These are phyloP conservation scores for Acrobasis repandana DNA, from an alignment of 2,888 invertebrate genomes.

Conservation along the genomic window DNA sequence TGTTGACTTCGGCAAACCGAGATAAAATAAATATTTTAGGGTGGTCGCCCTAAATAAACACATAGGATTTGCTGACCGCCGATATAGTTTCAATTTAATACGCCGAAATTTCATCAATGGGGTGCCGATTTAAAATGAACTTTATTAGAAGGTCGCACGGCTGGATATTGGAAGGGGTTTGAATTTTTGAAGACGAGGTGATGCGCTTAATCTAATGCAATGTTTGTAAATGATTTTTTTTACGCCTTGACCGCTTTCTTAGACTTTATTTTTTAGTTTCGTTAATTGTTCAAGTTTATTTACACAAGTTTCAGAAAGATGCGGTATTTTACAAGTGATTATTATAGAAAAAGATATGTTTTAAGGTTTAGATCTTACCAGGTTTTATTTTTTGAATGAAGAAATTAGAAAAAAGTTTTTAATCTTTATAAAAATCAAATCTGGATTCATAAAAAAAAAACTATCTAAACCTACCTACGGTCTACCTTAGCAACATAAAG, in stretches of 20 bases:
- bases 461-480: too few relatives aligned
- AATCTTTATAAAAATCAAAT: background rate
- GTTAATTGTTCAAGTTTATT: background rate
- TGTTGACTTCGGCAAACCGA: constrained; percentile 81
- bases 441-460: background rate
- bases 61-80: constrained; percentile 80
- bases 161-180: constrained; percentile 36
- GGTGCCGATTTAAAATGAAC: constrained; percentile 44
- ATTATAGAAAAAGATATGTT: too few relatives aligned
- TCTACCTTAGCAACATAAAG: background rate
- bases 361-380: too few relatives aligned
- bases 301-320: background rate
- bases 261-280: background rate
- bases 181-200: constrained; percentile 41
- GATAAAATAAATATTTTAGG: constrained; percentile 83
- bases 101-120: constrained; percentile 75
- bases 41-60: constrained; percentile 83
- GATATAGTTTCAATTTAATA: constrained; percentile 83
- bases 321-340: too few relatives aligned
- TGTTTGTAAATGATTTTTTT: constrained; percentile 62
- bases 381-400: too few relatives aligned
- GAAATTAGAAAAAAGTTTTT: too few relatives aligned
- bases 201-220: constrained; percentile 52
- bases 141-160: constrained; percentile 44
- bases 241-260: constrained; percentile 41